These are phyloP conservation scores for Lepus townsendii DNA, from an alignment of 2,797 vertebrate genomes.

Conservation along the genomic window DNA sequence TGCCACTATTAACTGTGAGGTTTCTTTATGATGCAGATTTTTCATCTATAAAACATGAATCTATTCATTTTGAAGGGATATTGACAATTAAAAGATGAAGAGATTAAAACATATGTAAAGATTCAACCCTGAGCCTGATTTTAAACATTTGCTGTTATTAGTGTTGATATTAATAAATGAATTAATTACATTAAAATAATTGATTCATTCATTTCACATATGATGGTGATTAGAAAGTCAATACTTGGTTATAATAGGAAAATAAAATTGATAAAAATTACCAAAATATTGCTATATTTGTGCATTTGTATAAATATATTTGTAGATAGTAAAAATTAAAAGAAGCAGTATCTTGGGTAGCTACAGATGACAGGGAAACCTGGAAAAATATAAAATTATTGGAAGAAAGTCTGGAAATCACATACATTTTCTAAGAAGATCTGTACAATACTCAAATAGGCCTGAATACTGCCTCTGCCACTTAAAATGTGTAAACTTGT, in stretches of 20 bases:
- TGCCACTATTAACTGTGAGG: neutral
- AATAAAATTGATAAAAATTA: conserved; percentile 1
- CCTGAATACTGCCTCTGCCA: neutral
- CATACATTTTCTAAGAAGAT: neutral
- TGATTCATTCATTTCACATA: conserved; percentile 6
- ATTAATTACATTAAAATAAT: conserved; percentile 4
- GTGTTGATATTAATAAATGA: neutral
- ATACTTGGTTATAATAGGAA: neutral
- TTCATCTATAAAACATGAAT: conserved; percentile 7
- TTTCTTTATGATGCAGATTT: neutral
- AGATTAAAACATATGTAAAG: neutral
- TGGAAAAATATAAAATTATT: neutral
- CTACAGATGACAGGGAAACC: neutral
- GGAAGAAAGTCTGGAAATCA: neutral
- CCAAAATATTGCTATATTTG: neutral
- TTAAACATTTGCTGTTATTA: neutral
- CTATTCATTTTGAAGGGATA: neutral
- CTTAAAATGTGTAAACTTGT: neutral
- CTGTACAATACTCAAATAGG: neutral
- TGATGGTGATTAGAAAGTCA: conserved; percentile 13
- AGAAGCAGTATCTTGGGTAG: neutral
- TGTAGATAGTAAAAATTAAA: neutral
- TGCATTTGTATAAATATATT: neutral
- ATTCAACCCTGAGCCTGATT: neutral
- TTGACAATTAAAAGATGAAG: conserved; percentile 1